A percentile compares a stretch with the other conserved stretches of the same genome.
Evolutionary conservation across 2,888 invertebrate genomes (phyloP).

Genomic region (Himalopsyche japonica): DNA sequence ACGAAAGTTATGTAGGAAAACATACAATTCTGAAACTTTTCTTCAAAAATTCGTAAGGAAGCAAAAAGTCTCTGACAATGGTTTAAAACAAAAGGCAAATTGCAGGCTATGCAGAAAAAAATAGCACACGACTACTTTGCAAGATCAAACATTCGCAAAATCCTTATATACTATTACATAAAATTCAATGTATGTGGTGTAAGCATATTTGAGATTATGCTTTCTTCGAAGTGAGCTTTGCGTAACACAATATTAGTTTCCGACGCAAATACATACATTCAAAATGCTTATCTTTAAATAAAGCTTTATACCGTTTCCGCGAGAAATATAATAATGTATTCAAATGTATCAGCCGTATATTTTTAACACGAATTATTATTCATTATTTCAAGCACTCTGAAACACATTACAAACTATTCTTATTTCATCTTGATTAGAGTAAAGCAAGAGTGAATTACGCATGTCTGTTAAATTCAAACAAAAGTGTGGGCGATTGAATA

Average conservation of each 20-base stretch:
- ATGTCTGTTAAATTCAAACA: too few relatives aligned
- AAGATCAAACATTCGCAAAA: constrained; percentile 1
- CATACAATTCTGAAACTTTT: not conserved
- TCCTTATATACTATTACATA: not conserved
- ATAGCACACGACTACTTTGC: not conserved
- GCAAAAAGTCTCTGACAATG: not conserved
- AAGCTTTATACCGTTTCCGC: not conserved
- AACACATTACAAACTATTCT: too few relatives aligned
- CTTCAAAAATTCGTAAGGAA: not conserved
- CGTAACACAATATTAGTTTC: not conserved
- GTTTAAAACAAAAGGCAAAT: not conserved
- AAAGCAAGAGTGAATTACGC: too few relatives aligned
- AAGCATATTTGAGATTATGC: not conserved
- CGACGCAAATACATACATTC: not conserved
- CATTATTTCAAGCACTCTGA: too few relatives aligned
- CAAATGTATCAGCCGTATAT: too few relatives aligned
- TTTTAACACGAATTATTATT: too few relatives aligned
- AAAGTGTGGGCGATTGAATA: too few relatives aligned
- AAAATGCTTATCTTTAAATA: not conserved
- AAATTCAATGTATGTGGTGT: not conserved
- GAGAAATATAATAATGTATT: not conserved
- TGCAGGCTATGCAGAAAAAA: not conserved
- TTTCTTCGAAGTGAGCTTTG: not conserved
- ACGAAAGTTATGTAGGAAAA: not conserved
- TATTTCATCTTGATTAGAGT: too few relatives aligned